Conservation (phyloP, 2,888 invertebrate species). For the Sclerodermus sp. region DNA sequence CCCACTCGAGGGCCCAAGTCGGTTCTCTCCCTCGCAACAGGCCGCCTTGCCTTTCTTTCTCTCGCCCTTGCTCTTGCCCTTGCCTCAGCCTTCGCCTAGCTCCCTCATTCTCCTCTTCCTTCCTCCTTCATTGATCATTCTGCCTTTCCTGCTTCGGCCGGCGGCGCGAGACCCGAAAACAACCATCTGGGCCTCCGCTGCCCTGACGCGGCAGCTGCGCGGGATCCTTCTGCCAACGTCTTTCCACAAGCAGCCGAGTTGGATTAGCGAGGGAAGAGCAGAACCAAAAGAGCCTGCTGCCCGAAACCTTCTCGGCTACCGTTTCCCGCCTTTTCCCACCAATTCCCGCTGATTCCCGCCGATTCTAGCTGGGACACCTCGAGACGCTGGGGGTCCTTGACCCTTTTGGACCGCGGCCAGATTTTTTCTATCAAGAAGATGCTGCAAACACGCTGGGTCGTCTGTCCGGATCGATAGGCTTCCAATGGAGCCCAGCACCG, state of each 20-base stretch:
- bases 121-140: constrained; percentile 7
- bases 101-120: constrained; percentile 16
- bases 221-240: constrained; percentile 29
- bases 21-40: background rate
- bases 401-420: too few relatives aligned
- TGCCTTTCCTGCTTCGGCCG: constrained; percentile 10
- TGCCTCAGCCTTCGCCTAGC: background rate
- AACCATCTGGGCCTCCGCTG: constrained; percentile 30
- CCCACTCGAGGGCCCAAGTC: constrained; percentile 40
- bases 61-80: constrained; percentile 8
- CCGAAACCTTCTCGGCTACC: background rate
- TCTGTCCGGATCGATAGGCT: too few relatives aligned
- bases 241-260: constrained; percentile 17
- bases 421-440: too few relatives aligned
- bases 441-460: too few relatives aligned
- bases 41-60: constrained; percentile 6
- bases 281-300: background rate
- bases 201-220: constrained; percentile 33
- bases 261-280: constrained; percentile 10
- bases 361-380: too few relatives aligned
- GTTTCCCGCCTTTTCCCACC: background rate
- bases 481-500: too few relatives aligned
- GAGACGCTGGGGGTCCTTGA: too few relatives aligned
- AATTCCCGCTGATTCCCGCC: too few relatives aligned
- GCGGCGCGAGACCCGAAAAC: constrained; percentile 7